Evolutionary conservation across 2,797 vertebrate species (phyloP).

Genomic region (Onychomys arenicola): DNA sequence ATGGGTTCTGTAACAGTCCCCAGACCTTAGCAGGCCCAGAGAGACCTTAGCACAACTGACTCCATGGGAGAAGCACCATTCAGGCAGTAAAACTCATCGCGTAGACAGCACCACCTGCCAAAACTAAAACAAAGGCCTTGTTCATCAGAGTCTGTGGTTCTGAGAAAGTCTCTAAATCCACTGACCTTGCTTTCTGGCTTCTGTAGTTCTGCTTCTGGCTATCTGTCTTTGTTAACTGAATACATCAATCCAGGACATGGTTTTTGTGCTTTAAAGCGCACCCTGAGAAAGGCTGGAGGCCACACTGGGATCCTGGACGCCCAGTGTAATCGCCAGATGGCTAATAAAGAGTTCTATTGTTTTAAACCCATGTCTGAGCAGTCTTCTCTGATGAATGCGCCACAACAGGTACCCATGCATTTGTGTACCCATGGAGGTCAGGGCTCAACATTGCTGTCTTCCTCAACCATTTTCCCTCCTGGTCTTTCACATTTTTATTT

Average conservation of each 20-base stretch:
- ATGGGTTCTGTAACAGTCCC: background rate
- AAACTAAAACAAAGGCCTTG: background rate
- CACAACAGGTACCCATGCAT: background rate
- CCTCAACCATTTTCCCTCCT: no score
- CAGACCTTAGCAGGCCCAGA: background rate
- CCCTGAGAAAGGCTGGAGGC: background rate
- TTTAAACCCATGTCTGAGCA: background rate
- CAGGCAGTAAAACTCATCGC: background rate
- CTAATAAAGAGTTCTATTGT: background rate
- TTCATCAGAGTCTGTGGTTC: background rate
- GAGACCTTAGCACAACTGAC: background rate
- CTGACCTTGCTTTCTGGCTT: background rate
- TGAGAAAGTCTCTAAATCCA: background rate
- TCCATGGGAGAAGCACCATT: no score
- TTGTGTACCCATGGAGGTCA: background rate
- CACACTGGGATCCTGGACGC: background rate
- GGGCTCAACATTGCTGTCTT: background rate
- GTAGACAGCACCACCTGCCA: background rate
- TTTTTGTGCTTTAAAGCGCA: background rate
- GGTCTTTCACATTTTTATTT: no score
- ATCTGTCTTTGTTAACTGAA: background rate
- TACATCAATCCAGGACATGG: background rate
- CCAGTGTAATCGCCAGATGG: no score
- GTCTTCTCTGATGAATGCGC: background rate
- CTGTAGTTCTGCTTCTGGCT: background rate